Evolutionary conservation across 2,797 vertebrate species (phyloP).

Genomic region (Diplodus sargus): DNA sequence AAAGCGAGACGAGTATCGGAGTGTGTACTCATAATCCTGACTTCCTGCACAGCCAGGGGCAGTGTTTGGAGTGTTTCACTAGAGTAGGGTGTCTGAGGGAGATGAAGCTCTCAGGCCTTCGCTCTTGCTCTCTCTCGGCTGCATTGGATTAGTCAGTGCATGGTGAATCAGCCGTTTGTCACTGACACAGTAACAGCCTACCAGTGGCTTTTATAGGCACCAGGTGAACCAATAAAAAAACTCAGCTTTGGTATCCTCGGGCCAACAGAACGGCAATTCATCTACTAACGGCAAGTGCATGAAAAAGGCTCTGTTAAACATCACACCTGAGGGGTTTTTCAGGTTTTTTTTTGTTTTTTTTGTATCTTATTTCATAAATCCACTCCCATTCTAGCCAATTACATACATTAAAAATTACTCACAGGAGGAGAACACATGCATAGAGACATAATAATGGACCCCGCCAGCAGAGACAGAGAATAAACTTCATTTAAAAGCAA

Average conservation of each 20-base stretch:
- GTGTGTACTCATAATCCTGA: slow-evolving; percentile 64
- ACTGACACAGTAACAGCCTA: slow-evolving; percentile 71
- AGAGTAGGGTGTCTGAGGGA: slow-evolving; percentile 65
- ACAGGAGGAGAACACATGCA: slow-evolving; percentile 56
- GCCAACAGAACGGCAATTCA: slow-evolving; percentile 78
- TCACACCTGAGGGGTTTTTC: slow-evolving; percentile 71
- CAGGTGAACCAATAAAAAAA: slow-evolving; percentile 81
- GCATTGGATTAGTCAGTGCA: slow-evolving; percentile 71
- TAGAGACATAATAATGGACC: slow-evolving; percentile 27
- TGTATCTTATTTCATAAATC: slow-evolving; percentile 63
- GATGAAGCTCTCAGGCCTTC: slow-evolving; percentile 60
- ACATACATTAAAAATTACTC: slow-evolving; percentile 66
- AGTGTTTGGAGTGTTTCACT: slow-evolving; percentile 76
- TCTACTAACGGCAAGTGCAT: slow-evolving; percentile 68
- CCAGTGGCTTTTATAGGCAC: slow-evolving; percentile 73
- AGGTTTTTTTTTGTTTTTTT: slow-evolving; percentile 5
- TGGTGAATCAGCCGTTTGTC: slow-evolving; percentile 79
- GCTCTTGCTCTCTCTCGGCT: slow-evolving; percentile 38
- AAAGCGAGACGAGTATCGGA: slow-evolving; percentile 43
- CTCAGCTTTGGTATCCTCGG: slow-evolving; percentile 69
- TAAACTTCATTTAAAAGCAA: slow-evolving; percentile 80
- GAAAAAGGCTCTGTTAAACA: slow-evolving; percentile 61
- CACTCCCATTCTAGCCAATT: slow-evolving; percentile 71
- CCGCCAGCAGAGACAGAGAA: slow-evolving; percentile 55
- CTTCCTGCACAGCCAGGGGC: slow-evolving; percentile 74